A percentile compares a stretch with the other conserved stretches of the same genome.
Evolutionary conservation across 2,113 vertebrate species (phyloP).

Genomic region (Steatornis caripensis): DNA sequence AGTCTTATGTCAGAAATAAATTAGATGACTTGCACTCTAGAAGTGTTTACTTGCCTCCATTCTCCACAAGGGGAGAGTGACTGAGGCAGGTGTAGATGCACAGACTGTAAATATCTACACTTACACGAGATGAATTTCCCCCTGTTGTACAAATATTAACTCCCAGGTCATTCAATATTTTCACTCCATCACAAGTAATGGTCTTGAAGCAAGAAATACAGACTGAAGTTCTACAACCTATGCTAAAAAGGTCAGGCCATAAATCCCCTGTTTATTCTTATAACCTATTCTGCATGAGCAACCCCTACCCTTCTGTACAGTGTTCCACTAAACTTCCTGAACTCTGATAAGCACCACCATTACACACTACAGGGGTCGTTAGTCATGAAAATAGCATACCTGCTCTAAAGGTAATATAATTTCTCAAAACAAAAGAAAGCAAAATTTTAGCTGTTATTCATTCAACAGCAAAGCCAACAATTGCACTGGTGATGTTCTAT

Average conservation of each 20-base stretch:
- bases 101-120: not conserved
- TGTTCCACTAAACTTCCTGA: not conserved
- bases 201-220: not conserved
- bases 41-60: not conserved
- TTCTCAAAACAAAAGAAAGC: not conserved
- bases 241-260: not conserved
- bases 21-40: not conserved
- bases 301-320: not conserved
- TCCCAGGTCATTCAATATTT: not conserved
- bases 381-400: not conserved
- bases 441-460: not conserved
- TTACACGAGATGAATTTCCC: not conserved
- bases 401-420: not conserved
- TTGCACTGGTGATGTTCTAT: not conserved
- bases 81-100: not conserved
- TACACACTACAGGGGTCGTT: not conserved
- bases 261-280: not conserved
- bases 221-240: not conserved
- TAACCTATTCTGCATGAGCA: not conserved
- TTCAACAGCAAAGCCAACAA: not conserved
- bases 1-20: not conserved
- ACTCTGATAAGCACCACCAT: not conserved
- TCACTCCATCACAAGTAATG: not conserved
- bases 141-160: not conserved
- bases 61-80: not conserved